Base-by-base conservation (phyloP, 2,888 invertebrate genomes). In the Synanthedon formicaeformis region DNA sequence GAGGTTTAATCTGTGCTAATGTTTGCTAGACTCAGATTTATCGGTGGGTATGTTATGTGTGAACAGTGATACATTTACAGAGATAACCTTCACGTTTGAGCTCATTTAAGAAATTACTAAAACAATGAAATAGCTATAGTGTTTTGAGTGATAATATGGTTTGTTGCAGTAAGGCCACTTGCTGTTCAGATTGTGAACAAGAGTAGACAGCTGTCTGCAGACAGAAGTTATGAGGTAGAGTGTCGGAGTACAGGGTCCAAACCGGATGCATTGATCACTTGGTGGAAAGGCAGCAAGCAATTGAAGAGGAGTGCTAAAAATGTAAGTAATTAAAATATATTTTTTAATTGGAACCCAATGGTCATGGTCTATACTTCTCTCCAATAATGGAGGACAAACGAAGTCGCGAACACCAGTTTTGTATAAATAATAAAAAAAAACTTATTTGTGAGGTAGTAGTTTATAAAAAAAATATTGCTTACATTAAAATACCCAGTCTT, bases 231-330 rank as follows among this genome's bases (percentile, higher is more conserved):
- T 73, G 93, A 95, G 64, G 91, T 96, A 56, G 94, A 95, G 71
- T 96, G 96, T 79, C 90, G 91, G 62, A 92, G 94, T 18, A 90
- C 92, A 1, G 96, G 96, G 45, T 96, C 96, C 10, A 89, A 94
- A 58, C 96, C 96, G 0, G 92, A 93, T 55, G 95, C 96, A 0
- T 87, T 91, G 54, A 91, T 96, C 67, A 92, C 94, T 50, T 96
- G 96, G 96, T 96, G 94, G 94, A 95, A 94, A 67, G 93, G 91
- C 23, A 91, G 90, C 64, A 89, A 92, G 59, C 93, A 92, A 73
- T 88, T 95, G 60, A 92, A 92, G 80, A 91, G 91, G 71, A 88
- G 91, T 61, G 90, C 92, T 51, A 93, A 93, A 78, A 93, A 91
- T 69, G 95, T 95, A 78, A 93, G 94, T 91, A 16, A 45, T 13